Conservation (phyloP, 2,888 invertebrate genomes). For the Linyphia triangularis region DNA sequence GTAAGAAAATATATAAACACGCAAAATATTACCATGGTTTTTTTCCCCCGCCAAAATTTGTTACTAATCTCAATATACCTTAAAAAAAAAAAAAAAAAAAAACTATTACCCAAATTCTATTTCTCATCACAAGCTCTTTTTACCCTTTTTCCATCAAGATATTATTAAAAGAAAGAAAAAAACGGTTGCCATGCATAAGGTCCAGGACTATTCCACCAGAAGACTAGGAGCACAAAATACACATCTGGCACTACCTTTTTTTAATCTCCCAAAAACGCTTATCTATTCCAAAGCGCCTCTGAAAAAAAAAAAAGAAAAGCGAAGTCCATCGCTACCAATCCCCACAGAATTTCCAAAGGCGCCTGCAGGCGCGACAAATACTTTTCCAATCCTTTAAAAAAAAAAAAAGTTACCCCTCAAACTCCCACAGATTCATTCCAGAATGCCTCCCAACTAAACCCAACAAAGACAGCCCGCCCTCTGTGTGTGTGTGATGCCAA, state of each 20-base stretch:
- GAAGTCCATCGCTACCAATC: neutral
- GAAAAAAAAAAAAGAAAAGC: neutral
- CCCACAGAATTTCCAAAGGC: neutral
- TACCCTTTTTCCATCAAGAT: neutral
- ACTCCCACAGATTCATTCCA: neutral
- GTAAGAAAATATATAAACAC: too few species aligned
- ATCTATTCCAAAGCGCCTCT: neutral
- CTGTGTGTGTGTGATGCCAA: too few species aligned
- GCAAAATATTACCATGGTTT: too few species aligned
- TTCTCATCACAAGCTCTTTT: too few species aligned
- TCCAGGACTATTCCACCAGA: neutral
- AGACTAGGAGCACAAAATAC: too few species aligned
- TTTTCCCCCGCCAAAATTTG: too few species aligned
- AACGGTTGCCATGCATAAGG: neutral
- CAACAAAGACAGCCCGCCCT: conserved; percentile 22
- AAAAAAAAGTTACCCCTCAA: neutral
- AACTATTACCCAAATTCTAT: too few species aligned
- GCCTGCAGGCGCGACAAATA: neutral
- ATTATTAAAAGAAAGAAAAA: neutral
- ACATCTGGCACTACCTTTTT: neutral
- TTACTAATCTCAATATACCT: too few species aligned
- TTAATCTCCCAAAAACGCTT: conserved; percentile 20
- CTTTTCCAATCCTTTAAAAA: neutral
- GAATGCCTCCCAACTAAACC: too few species aligned
- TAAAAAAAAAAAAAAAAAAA: too few species aligned